A percentile compares a stretch with the other conserved stretches of the same genome.
Evolutionary conservation across 2,888 invertebrate genomes (phyloP).

Genomic region (Emmelina monodactyla): DNA sequence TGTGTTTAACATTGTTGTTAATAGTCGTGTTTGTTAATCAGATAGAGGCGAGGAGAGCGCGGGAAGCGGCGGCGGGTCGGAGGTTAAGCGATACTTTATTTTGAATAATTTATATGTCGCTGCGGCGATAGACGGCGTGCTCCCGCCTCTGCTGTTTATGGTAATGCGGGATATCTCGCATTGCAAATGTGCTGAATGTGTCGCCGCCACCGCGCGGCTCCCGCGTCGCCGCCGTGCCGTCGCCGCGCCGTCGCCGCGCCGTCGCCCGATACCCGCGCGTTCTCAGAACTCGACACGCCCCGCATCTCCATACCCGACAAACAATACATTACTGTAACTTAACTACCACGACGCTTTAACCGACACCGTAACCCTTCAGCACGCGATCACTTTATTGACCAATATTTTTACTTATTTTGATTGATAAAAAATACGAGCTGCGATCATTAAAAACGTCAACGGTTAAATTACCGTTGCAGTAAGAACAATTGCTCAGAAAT

Average conservation of each 20-base stretch:
- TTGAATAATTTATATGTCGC: constrained; percentile 68
- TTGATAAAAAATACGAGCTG: constrained; percentile 11
- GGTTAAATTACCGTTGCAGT: constrained; percentile 33
- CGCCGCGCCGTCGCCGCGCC: background rate
- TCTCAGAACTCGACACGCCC: constrained; percentile 1
- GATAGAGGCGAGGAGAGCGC: background rate
- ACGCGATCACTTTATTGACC: background rate
- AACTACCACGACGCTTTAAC: background rate
- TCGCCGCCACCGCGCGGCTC: constrained; percentile 43
- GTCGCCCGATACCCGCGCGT: background rate
- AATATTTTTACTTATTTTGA: constrained; percentile 6
- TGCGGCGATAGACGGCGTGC: constrained; percentile 64
- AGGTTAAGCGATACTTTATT: constrained; percentile 67
- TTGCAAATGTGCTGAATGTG: constrained; percentile 66
- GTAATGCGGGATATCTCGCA: constrained; percentile 63
- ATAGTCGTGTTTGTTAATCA: background rate
- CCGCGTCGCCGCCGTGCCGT: background rate
- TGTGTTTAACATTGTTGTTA: background rate
- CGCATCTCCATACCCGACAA: background rate
- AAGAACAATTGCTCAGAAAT: constrained; percentile 45
- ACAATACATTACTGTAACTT: background rate
- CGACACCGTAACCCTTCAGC: background rate
- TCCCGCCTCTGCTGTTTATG: constrained; percentile 62
- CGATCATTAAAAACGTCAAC: constrained; percentile 22
- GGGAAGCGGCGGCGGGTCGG: constrained; percentile 37